Percentiles rank a stretch among this genome's conserved stretches.
Conservation (phyloP, 2,888 invertebrate genomes). For the Bombylius major region DNA sequence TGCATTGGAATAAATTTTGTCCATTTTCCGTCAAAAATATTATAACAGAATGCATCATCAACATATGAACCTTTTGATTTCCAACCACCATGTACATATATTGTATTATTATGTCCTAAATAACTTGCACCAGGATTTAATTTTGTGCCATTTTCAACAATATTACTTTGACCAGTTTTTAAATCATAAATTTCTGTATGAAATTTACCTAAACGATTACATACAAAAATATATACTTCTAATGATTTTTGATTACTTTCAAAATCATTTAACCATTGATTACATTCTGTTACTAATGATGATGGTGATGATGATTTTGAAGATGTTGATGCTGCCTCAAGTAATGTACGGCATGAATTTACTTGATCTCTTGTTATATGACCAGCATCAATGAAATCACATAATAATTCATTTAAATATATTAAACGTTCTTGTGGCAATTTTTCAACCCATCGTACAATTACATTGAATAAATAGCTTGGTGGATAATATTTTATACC, state of each 20-base stretch:
- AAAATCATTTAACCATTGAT: not conserved
- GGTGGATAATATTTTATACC: slow-evolving; percentile 1
- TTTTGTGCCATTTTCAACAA: not conserved
- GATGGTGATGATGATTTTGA: too few species aligned
- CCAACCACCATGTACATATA: slow-evolving; percentile 15
- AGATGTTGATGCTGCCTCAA: too few species aligned
- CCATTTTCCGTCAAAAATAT: slow-evolving; percentile 13
- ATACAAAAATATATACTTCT: not conserved
- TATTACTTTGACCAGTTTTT: slow-evolving; percentile 2
- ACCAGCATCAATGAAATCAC: slow-evolving; percentile 3
- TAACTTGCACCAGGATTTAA: slow-evolving; percentile 9
- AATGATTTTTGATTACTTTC: not conserved
- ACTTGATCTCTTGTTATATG: slow-evolving; percentile 7
- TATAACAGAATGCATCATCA: slow-evolving; percentile 5
- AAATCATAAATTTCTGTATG: slow-evolving; percentile 3
- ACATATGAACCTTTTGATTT: slow-evolving; percentile 1
- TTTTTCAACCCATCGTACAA: slow-evolving; percentile 13
- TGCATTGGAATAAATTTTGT: slow-evolving; percentile 12
- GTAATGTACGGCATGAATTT: too few species aligned
- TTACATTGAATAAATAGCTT: slow-evolving; percentile 5
- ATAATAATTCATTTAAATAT: slow-evolving; percentile 10
- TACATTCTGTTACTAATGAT: not conserved
- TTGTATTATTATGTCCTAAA: slow-evolving; percentile 9
- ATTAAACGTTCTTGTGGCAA: slow-evolving; percentile 5
- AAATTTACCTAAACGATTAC: slow-evolving; percentile 3